Conservation (phyloP, 2,113 vertebrate species). For the Prinia subflava region DNA sequence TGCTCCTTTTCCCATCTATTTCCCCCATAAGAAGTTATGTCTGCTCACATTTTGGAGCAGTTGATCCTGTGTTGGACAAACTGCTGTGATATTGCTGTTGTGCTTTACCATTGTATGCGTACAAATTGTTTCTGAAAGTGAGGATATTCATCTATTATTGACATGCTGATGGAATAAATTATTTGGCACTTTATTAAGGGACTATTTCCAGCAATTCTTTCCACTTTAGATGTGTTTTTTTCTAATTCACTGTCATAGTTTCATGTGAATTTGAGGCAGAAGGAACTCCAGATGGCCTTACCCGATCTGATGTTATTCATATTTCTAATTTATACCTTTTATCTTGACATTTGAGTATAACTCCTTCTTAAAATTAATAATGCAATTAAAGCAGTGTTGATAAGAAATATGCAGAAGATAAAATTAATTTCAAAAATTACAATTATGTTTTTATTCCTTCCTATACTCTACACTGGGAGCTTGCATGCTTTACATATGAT, state of each 20-base stretch:
- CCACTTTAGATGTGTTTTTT: background rate
- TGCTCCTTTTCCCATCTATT: background rate
- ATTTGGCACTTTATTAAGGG: background rate
- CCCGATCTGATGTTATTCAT: conserved; percentile 5
- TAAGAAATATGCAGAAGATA: background rate
- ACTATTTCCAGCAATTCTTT: background rate
- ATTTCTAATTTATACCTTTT: background rate
- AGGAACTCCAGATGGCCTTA: conserved; percentile 35
- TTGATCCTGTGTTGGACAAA: background rate
- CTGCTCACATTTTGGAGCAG: background rate
- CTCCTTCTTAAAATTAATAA: conserved; percentile 17
- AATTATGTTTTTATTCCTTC: background rate
- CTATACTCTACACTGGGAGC: background rate
- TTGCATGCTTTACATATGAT: background rate
- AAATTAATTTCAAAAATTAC: background rate
- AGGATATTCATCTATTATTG: background rate
- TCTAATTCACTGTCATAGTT: background rate
- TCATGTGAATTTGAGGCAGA: conserved; percentile 20
- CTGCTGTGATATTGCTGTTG: background rate
- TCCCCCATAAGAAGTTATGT: background rate
- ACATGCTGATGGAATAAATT: background rate
- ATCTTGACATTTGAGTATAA: conserved; percentile 21
- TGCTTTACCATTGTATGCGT: background rate
- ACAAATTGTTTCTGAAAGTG: background rate
- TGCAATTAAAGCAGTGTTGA: background rate